These are phyloP conservation scores for Scleropages formosus DNA, from an alignment of 2,797 vertebrate species.

Conservation along the genomic window DNA sequence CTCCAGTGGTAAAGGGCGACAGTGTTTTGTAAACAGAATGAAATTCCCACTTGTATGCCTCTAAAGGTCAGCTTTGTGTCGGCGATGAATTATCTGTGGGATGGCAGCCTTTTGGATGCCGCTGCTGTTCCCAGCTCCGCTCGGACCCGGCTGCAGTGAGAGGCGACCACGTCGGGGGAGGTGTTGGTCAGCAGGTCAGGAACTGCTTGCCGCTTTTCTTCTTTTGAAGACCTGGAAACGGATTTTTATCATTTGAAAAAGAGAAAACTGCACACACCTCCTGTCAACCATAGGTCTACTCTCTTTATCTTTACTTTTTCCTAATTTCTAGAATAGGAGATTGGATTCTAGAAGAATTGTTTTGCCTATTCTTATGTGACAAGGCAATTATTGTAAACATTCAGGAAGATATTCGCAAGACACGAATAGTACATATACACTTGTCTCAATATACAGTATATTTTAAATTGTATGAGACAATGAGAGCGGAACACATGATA, in stretches of 20 bases:
- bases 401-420: too few relatives aligned
- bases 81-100: slow-evolving; percentile 7
- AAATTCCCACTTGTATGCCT: slow-evolving; percentile 6
- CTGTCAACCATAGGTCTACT: too few relatives aligned
- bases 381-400: too few relatives aligned
- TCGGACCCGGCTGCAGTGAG: not conserved
- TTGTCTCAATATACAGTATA: too few relatives aligned
- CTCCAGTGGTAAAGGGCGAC: slow-evolving; percentile 9
- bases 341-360: not conserved
- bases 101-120: not conserved
- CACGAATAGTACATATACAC: too few relatives aligned
- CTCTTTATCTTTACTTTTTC: too few relatives aligned
- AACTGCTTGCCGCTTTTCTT: not conserved
- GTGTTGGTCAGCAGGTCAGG: too few relatives aligned
- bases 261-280: not conserved
- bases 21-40: slow-evolving; percentile 14
- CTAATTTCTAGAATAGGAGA: not conserved
- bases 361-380: too few relatives aligned
- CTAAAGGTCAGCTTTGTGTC: not conserved
- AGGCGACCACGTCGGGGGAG: too few relatives aligned
- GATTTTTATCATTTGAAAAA: slow-evolving; percentile 7
- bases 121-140: too few relatives aligned
- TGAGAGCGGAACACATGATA: not conserved
- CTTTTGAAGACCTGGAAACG: not conserved
- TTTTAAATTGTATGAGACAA: too few relatives aligned